Evolutionary conservation across 2,797 vertebrate species (phyloP), one percentile per base, ranked within the genome.

Genomic region (Holocentrus rufus): DNA sequence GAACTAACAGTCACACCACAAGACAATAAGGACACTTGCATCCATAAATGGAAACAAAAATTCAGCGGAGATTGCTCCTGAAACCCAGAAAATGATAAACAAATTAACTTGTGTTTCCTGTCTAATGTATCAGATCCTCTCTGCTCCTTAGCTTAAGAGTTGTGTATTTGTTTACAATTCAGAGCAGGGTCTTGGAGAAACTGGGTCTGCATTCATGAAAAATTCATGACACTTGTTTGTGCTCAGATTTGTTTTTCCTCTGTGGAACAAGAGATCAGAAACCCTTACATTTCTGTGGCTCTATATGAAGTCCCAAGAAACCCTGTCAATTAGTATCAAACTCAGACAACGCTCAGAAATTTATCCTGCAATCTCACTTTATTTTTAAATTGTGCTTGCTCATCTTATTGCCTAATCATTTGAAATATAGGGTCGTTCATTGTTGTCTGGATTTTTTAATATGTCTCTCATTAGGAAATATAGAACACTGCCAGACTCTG

Each of bases 221-320:
- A 85, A 93, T 93, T 85, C 78, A 94, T 87, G 70, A 61, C 55
- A 49, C 30, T 78, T 90, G 87, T 91, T 91, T 91, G 72, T 82
- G 82, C 78, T 78, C 53, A 72, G 64, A 88, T 91, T 87, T 82
- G 76, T 79, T 88, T 84, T 84, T 76, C 57, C 54, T 88, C 82
- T 75, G 53, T 84, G 81, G 85, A 79, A 75, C 83, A 80, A 65
- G 64, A 71, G 69, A 84, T 81, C 69, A 77, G 64, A 77, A 69
- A 57, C 20, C 42, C 47, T 42, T 23, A 62, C 46, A 69, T 77
- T 75, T 74, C 36, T 49, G 70, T 64, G 73, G 69, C 74, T 82
- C 61, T 15, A 71, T 59, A 76, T 61, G 56, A 70, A 39, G 72
- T 69, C 70, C 67, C 70, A 74, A 68, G 65, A 61, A 77, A 25